These are phyloP conservation scores for Lepetodrilus schrolli DNA, from an alignment of 2,888 invertebrate species.

Conservation along the genomic window DNA sequence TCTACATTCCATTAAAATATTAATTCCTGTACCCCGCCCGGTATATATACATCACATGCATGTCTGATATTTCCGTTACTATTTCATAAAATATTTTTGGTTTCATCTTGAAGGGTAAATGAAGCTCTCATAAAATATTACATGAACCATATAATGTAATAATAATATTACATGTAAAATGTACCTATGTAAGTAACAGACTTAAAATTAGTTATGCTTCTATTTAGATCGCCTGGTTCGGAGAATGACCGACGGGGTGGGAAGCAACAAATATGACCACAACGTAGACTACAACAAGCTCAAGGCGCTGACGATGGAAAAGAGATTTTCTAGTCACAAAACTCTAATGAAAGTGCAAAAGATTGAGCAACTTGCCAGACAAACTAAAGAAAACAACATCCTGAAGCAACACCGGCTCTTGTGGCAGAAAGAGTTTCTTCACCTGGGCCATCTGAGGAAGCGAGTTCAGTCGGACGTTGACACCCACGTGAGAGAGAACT, in stretches of 20 bases:
- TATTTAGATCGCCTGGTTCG: constrained; percentile 55
- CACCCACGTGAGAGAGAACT: constrained; percentile 50
- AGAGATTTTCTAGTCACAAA: constrained; percentile 65
- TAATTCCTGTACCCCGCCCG: too few relatives aligned
- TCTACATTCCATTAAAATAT: too few relatives aligned
- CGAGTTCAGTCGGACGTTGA: constrained; percentile 63
- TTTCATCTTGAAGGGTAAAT: background rate
- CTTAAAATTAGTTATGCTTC: background rate
- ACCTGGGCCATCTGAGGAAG: constrained; percentile 63
- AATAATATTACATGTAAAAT: too few relatives aligned
- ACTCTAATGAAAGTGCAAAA: constrained; percentile 69
- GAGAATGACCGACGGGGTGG: constrained; percentile 64
- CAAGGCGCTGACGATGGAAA: constrained; percentile 59
- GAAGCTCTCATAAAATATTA: too few relatives aligned
- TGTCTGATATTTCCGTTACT: too few relatives aligned
- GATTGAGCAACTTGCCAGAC: constrained; percentile 66
- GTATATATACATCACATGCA: too few relatives aligned
- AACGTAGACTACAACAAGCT: constrained; percentile 69
- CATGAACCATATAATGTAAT: too few relatives aligned
- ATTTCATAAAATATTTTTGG: too few relatives aligned
- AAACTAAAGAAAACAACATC: constrained; percentile 69
- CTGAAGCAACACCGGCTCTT: constrained; percentile 71
- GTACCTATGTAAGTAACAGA: too few relatives aligned
- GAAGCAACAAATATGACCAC: constrained; percentile 66
- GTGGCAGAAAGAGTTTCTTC: constrained; percentile 71